Evolutionary conservation across 2,113 vertebrate genomes (phyloP), one percentile per base, ranked within the genome.

Genomic region (Petrocephalus zakoni): DNA sequence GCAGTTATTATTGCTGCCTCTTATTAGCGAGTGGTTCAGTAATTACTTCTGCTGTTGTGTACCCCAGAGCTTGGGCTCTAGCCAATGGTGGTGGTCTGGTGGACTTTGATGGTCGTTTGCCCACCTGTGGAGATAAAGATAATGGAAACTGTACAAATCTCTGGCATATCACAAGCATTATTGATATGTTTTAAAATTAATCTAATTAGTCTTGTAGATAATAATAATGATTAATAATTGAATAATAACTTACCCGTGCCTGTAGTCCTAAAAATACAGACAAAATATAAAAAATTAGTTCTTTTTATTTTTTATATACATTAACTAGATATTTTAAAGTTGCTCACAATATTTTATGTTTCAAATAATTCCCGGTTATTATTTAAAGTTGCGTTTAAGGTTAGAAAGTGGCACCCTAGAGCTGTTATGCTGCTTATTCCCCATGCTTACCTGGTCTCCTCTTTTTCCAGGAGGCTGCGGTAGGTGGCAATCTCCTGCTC

Each of bases 401-500:
- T 29, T 47, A 7, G 68, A 49, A 29, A 55, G n/a, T 6, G 82
- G 19, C 25, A 47, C 9, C 5, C 42, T 17, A 64, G 22, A 29
- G 21, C 61, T 6, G 51, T 29, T 5, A 5, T n/a, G 17, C 10
- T 25, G 0, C 42, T 5, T 25, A 17, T 8, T 3, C 37, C 1
- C 5, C 8, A 19, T 21, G 3, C 25, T 47, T 94, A 96, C 94
- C 94, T 94, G 89, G 92, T 92, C 75, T 96, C 95, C 81, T 96
- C 95, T 86, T 93, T 93, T 21, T 96, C 96, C 92, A 96, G 92
- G 52, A 96, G 95, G 49, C 92, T 91, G 89, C 96, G 95, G 93
- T 96, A 96, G 88, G 93, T 94, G 21, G 95, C 91, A 42, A 96
- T 96, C 93, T 96, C 96, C 88, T 95, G 92, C 92, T 96, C 96